A percentile compares a stretch with the other conserved stretches of the same genome.
These are phyloP conservation scores for Heteromyza rotundicornis DNA, from an alignment of 2,888 invertebrate species.

Conservation along the genomic window DNA sequence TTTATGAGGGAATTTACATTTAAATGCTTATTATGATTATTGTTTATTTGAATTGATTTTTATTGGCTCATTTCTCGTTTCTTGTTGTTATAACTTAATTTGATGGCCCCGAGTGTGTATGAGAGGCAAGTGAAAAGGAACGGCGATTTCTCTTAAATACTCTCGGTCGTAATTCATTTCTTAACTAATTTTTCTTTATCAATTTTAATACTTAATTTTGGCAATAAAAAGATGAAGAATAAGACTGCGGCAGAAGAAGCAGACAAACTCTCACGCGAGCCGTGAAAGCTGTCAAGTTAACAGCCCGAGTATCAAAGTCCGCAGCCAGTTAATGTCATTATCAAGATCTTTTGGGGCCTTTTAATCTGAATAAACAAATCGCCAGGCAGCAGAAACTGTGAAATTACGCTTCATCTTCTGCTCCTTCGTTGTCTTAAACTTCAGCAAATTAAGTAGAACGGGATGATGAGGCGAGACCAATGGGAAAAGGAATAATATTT, in stretches of 20 bases:
- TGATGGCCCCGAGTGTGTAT: too few relatives aligned
- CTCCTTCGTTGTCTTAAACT: too few relatives aligned
- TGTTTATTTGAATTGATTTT: neutral
- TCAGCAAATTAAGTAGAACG: conserved; percentile 8
- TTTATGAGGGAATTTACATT: neutral
- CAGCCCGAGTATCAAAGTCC: conserved; percentile 41
- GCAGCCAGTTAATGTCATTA: conserved; percentile 59
- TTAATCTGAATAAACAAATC: conserved; percentile 58
- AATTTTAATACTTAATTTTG: neutral
- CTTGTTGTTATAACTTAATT: conserved; percentile 1
- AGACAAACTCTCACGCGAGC: neutral
- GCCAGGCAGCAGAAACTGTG: too few relatives aligned
- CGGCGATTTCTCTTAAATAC: too few relatives aligned
- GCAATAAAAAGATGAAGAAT: neutral
- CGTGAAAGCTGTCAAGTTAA: conserved; percentile 57
- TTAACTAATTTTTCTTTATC: too few relatives aligned
- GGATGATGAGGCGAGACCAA: too few relatives aligned
- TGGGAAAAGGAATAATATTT: too few relatives aligned
- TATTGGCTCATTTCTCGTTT: neutral
- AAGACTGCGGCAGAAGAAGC: neutral
- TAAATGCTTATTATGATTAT: neutral
- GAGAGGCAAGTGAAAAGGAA: too few relatives aligned
- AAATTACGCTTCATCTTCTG: too few relatives aligned
- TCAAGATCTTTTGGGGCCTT: conserved; percentile 60
- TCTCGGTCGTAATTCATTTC: too few relatives aligned